These are phyloP conservation scores for Trididemnum miniatum DNA, from an alignment of 23 tunicate species.

Conservation along the genomic window DNA sequence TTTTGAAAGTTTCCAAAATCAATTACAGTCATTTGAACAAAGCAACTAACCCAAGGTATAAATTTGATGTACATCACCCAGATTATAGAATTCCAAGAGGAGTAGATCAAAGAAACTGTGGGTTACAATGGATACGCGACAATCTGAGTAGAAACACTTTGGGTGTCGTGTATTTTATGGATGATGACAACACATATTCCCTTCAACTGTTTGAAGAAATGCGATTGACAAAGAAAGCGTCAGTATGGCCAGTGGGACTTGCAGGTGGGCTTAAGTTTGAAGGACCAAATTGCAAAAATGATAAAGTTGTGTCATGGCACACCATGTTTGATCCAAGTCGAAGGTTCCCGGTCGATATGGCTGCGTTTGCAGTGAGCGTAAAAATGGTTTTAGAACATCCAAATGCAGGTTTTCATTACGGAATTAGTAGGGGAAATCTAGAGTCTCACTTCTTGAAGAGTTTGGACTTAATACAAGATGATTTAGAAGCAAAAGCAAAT, in stretches of 20 bases:
- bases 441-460: slow-evolving; percentile 83
- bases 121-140: slow-evolving; percentile 61
- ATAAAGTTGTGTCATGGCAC: slow-evolving; percentile 72
- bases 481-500: slow-evolving; percentile 76
- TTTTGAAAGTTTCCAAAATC: slow-evolving; percentile 62
- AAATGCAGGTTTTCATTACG: slow-evolving; percentile 56
- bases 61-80: slow-evolving; percentile 74
- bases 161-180: slow-evolving; percentile 82
- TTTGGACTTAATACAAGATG: slow-evolving; percentile 24
- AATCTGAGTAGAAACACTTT: slow-evolving; percentile 34
- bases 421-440: slow-evolving; percentile 73
- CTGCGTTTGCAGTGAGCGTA: slow-evolving; percentile 87
- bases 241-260: slow-evolving; percentile 96
- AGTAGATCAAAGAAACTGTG: slow-evolving; percentile 85
- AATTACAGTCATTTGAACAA: slow-evolving; percentile 65
- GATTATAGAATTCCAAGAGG: slow-evolving; percentile 93
- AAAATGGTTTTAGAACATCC: slow-evolving; percentile 53
- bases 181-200: slow-evolving; percentile 95
- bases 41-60: slow-evolving; percentile 59
- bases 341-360: slow-evolving; percentile 98
- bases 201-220: slow-evolving; percentile 81
- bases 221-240: slow-evolving; percentile 54
- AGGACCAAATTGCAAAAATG: slow-evolving; percentile 80
- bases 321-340: slow-evolving; percentile 93
- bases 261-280: slow-evolving; percentile 89